Base-by-base conservation (phyloP, 1,140 invertebrate species). In the Bombus fervidus region DNA sequence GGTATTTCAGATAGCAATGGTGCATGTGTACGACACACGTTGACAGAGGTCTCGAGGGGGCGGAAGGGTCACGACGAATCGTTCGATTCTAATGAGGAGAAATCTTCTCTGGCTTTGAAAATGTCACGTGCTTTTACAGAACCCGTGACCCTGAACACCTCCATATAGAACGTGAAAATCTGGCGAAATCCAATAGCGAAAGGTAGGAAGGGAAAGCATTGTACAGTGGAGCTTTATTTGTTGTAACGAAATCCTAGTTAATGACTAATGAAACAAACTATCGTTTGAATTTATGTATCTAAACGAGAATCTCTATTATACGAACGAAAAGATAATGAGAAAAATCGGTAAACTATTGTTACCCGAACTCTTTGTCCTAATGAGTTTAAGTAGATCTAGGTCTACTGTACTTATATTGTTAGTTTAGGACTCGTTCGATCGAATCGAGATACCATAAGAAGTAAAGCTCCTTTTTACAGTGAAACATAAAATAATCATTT, bases 1-100 rank as follows among this genome's bases (percentile, higher is more conserved):
- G 72, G 91, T 91, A 92, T 92, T 91, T 92, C 86, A 91, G 90
- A 91, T 86, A 89, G 80, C 87, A 68, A 74, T 71, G 68, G 62
- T 66, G 76, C 82, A 64, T 68, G 79, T 90, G 89, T 87, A 89
- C 69, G 74, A 87, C 88, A 86, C 87, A 37, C 59, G 64, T 69
- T 64, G 41, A 34, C 74, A 47, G 41, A 39, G 86, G 83, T 47
- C 59, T 31, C 12, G 79, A 72, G 43, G 6, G 64, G 13, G 62
- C n/a, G n/a, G 47, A 2, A 22, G 47, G 47, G 6, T 53, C 37
- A 31, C n/a, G 53, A 74, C 64, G 15, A 76, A 53, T 59, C 80
- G 73, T 2, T 66, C 74, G 71, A 66, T 69, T 69, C 71, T 81
- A 81, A 81, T n/a, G 78, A 85, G 71, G 71, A 68, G 79, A 69